Evolutionary conservation across 2,113 vertebrate genomes (phyloP).

Genomic region (Tragelaphus buxtoni): DNA sequence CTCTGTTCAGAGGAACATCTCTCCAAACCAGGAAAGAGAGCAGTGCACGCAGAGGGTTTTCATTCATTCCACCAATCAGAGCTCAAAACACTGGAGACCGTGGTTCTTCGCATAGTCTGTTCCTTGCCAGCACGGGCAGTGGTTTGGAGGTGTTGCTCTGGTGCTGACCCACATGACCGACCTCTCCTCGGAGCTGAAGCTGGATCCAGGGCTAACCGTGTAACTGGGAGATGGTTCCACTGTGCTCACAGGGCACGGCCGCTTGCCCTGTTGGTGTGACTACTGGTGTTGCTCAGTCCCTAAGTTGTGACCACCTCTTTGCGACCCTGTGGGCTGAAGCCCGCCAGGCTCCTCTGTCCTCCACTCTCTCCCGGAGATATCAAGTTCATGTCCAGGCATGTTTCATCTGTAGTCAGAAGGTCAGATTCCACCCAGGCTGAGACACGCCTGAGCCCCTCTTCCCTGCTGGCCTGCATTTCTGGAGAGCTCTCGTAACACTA

Average conservation of each 20-base stretch:
- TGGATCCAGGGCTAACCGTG: rapidly evolving
- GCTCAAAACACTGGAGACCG: background rate
- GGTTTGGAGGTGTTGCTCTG: background rate
- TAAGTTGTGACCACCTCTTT: background rate
- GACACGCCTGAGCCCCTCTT: background rate
- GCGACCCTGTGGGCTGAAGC: background rate
- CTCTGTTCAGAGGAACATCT: background rate
- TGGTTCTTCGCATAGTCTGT: background rate
- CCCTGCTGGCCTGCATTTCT: background rate
- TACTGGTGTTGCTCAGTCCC: background rate
- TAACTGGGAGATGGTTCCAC: background rate
- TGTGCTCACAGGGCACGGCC: too few species aligned
- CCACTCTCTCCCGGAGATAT: background rate
- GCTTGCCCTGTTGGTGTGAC: background rate
- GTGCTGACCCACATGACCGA: background rate
- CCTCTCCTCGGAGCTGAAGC: background rate
- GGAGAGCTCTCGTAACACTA: background rate
- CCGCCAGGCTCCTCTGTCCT: background rate
- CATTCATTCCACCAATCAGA: background rate
- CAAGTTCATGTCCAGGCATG: background rate
- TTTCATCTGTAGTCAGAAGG: background rate
- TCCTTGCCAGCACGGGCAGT: background rate
- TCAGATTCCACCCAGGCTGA: background rate
- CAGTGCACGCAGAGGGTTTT: background rate
- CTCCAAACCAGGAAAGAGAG: background rate